phyloP scores from a whole-genome alignment of 2,888 invertebrate genomes.

The Biston stratarius region DNA sequence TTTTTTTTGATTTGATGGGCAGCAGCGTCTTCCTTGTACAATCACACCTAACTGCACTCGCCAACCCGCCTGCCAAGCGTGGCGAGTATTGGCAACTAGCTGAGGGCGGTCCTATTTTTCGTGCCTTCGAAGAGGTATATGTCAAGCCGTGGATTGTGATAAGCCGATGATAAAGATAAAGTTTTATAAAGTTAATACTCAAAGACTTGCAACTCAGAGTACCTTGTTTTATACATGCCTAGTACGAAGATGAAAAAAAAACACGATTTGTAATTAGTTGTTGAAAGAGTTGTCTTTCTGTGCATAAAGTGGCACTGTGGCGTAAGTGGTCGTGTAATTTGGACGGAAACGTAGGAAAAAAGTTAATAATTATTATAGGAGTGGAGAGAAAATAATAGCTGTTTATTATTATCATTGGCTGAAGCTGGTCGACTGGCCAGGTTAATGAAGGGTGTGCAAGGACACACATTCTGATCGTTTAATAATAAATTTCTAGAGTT shows the following conservation, averaged over 20 bases:
- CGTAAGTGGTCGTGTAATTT: conserved; percentile 61
- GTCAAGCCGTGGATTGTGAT: too few species aligned
- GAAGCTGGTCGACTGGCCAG: conserved; percentile 46
- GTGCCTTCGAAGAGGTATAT: too few species aligned
- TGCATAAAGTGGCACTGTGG: conserved; percentile 33
- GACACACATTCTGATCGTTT: conserved; percentile 31
- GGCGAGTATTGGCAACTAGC: too few species aligned
- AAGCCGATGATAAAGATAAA: too few species aligned
- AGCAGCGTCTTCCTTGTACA: too few species aligned
- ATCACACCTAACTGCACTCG: too few species aligned
- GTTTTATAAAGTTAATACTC: too few species aligned
- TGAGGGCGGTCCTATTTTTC: too few species aligned
- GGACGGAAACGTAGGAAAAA: conserved; percentile 75
- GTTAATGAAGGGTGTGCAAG: conserved; percentile 65
- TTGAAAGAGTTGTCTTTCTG: conserved; percentile 29
- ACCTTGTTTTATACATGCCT: too few species aligned
- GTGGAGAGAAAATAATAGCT: conserved; percentile 72
- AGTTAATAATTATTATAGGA: conserved; percentile 75
- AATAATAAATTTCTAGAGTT: conserved; percentile 22
- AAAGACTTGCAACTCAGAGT: too few species aligned
- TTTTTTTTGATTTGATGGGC: too few species aligned
- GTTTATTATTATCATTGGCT: conserved; percentile 76
- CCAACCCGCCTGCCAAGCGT: too few species aligned
- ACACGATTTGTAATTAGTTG: neutral
- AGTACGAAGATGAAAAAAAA: neutral